Evolutionary conservation across 2,888 invertebrate genomes (phyloP), one percentile per base, ranked within the genome.

Genomic region (Apantesis nais): DNA sequence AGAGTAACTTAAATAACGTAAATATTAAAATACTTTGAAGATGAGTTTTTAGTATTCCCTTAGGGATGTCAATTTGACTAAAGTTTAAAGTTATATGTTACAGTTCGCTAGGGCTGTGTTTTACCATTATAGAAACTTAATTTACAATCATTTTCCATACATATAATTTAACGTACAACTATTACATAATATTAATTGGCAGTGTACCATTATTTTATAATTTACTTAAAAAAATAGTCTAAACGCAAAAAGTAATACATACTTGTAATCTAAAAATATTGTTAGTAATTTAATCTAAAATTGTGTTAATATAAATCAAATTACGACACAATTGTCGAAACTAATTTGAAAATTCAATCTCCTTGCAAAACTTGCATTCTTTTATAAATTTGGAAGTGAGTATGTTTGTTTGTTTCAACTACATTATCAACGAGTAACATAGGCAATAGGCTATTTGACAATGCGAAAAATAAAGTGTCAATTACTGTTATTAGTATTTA

Each of bases 1-100:
- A 78, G n/a, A 82, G 69, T 79, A 82, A 76, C 77, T 60, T 64
- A 67, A 31, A 75, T 78, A 80, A 78, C 60, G 75, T 83, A 79
- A 79, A 75, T 77, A 70, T 74, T 77, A 83, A 83, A 81, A 78
- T 84, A 81, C 78, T 77, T 83, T 80, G 74, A 78, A 62, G 67
- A 78, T 81, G 75, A 82, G 78, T 83, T 80, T 75, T 77, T 75
- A 78, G 68, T 80, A 79, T 63, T 80, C 78, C 83, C 71, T 62
- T 62, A 68, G 77, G 80, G 76, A 71, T 71, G 78, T 77, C 78
- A 76, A 81, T 83, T 82, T 78, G 79, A 79, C 75, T 78, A 79
- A 58, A 64, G 39, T 72, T 72, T 68, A 75, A 72, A 75, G 74
- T 74, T 75, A 78, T 63, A 72, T 58, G 67, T 81, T 74, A 72